Evolutionary conservation across 2,888 invertebrate genomes (phyloP), one percentile per base, ranked within the genome.

Genomic region (Yponomeuta sedellus): DNA sequence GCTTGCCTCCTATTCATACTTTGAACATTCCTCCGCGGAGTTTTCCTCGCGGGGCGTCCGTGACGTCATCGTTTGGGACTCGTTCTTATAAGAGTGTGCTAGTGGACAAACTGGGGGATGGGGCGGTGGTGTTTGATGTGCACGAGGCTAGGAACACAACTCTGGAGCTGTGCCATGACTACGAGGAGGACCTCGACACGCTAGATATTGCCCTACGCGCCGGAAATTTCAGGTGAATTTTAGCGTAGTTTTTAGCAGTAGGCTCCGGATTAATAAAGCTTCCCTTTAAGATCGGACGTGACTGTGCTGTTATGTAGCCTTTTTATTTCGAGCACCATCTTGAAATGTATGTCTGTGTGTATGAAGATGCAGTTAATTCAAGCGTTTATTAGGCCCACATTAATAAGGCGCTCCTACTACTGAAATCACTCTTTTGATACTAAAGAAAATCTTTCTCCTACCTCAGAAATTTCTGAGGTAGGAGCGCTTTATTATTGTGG

Each of bases 201-300:
- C 80, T 91, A 74, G 86, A 86, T 67, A 77, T 90, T 39, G 91
- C 90, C 68, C 79, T 90, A 76, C 90, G 91, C 86, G 91, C 89
- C 82, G 91, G 91, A 70, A 91, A 91, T 76, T 90, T 91, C 84
- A 91, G 91, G 91, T 91, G 83, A 78, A 64, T 28, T n/a, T 56
- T 20, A 10, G 58, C 34, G 10, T 34, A 34, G 34, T 34, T 34
- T 34, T 10, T 34, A 34, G 1, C 34, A 1, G 34, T 34, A 34
- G 8, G 25, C 3, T 25, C 5, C 25, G 8, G 5, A 34, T 34
- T 34, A 8, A 25, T 25, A 2, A 25, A 25, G 25, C 25, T 4
- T 25, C 2, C 25, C 34, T 34, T 34, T 34, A 34, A 8, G 6
- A 6, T 34, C 34, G 6, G 34, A 8, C 1, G 34, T 34, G 10